phyloP scores from a whole-genome alignment of 1,140 invertebrate genomes.

The Metopolophium dirhodum region DNA sequence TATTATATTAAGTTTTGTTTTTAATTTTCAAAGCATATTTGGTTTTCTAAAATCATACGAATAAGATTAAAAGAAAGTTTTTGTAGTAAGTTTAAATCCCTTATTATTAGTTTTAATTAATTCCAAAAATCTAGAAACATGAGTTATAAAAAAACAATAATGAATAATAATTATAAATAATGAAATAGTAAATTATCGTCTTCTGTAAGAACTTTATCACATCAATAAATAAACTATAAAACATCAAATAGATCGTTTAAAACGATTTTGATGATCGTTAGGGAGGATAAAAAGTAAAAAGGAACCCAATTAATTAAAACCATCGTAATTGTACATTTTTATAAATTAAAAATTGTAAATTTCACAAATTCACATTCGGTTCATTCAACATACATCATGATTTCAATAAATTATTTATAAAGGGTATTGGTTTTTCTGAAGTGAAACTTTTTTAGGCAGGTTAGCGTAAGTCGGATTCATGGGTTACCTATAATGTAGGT shows the following conservation, averaged over 20 bases:
- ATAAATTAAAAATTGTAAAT: no score
- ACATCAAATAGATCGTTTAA: neutral
- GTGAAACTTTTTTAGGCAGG: no score
- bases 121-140: neutral
- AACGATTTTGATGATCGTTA: neutral
- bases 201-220: neutral
- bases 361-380: no score
- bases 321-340: no score
- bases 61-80: neutral
- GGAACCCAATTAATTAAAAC: no score
- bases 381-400: no score
- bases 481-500: no score
- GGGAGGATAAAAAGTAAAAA: neutral
- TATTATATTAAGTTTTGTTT: neutral
- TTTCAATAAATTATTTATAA: no score
- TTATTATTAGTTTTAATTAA: constrained; percentile 46
- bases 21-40: neutral
- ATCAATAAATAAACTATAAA: neutral
- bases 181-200: neutral
- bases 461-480: no score
- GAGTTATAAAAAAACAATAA: neutral
- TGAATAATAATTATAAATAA: neutral
- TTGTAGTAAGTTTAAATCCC: neutral
- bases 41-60: neutral
- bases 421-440: no score